A percentile compares a stretch with the other conserved stretches of the same genome.
These are phyloP conservation scores for Raillietiella orientalis DNA, from an alignment of 2,888 invertebrate species.

Conservation along the genomic window DNA sequence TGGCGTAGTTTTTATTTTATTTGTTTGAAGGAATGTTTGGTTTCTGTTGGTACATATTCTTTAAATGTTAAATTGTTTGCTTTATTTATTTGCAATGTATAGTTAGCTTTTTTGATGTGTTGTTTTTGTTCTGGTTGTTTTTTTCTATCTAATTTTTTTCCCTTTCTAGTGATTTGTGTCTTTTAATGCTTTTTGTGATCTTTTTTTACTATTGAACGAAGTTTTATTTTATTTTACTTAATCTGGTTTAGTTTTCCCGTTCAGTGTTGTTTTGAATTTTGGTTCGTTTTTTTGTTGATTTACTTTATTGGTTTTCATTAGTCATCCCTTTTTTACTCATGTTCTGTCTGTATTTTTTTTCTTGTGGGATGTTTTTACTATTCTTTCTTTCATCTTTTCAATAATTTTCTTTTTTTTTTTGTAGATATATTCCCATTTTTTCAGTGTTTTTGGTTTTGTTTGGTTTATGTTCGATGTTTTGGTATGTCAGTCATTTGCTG, in stretches of 20 bases:
- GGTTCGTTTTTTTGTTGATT: no score
- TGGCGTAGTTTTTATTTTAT: constrained; percentile 4
- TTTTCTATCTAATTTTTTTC: constrained; percentile 6
- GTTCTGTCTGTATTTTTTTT: no score
- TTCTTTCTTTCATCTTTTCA: constrained; percentile 5
- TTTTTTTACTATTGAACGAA: constrained; percentile 4
- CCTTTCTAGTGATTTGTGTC: constrained; percentile 7
- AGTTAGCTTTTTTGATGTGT: constrained; percentile 4
- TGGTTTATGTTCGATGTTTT: no score
- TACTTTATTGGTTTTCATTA: no score
- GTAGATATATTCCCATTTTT: no score
- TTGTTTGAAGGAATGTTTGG: constrained; percentile 1
- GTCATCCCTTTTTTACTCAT: no score
- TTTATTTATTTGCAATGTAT: constrained; percentile 6
- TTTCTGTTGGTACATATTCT: constrained; percentile 1
- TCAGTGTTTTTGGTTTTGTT: no score
- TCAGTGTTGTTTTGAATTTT: no score
- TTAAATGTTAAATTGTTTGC: background rate
- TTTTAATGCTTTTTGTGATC: constrained; percentile 4
- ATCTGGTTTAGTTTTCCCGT: constrained; percentile 6
- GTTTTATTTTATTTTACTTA: background rate
- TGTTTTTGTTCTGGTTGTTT: constrained; percentile 4
- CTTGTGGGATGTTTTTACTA: no score
- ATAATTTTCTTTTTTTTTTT: constrained; percentile 11
- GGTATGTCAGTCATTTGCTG: no score